Base-by-base conservation (phyloP, 2,113 vertebrate species). In the Helogale parvula region DNA sequence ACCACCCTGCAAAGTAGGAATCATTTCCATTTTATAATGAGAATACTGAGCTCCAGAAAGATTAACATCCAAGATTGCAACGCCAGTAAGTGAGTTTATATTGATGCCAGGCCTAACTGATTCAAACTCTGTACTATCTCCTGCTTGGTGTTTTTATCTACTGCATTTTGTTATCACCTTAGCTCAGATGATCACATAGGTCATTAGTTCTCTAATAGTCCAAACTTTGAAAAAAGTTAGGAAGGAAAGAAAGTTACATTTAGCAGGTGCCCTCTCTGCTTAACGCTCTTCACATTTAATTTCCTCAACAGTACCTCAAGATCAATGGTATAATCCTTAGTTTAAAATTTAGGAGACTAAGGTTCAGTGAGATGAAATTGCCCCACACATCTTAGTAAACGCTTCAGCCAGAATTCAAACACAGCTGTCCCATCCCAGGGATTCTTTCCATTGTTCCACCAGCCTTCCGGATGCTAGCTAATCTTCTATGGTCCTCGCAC, bases 21-120 rank as follows among this genome's bases (percentile, higher is more conserved):
- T 79, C 76, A 74, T 97, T 97, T 91, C 63, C 47, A 88, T 79
- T 94, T 96, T 83, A 65, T 91, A 91, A 63, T 93, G 68, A 89
- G 63, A 89, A 80, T 45, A 84, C 52, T 81, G 54, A 93, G 77
- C 63, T 45, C 63, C 27, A 69, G 60, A 85, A 68, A 83, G 50
- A 86, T 82, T 81, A 79, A 82, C 25, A 72, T 86, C 63, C 27
- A 91, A 41, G n/a, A 95, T 74, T 27, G 19, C 45, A 89, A 92
- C 92, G 25, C 41, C 69, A 83, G 3, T 74, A 57, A 81, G 68
- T 85, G 88, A 97, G n/a, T 89, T 94, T 96, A 19, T 93, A 50
- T 38, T 88, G 12, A 57, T 86, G 63, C 45, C 65, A 95, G 57
- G 52, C 13, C 45, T 77, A 79, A 87, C 21, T 81, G 76, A 89